Conservation (phyloP, 2,113 vertebrate genomes). For the Argyrosomus japonicus region DNA sequence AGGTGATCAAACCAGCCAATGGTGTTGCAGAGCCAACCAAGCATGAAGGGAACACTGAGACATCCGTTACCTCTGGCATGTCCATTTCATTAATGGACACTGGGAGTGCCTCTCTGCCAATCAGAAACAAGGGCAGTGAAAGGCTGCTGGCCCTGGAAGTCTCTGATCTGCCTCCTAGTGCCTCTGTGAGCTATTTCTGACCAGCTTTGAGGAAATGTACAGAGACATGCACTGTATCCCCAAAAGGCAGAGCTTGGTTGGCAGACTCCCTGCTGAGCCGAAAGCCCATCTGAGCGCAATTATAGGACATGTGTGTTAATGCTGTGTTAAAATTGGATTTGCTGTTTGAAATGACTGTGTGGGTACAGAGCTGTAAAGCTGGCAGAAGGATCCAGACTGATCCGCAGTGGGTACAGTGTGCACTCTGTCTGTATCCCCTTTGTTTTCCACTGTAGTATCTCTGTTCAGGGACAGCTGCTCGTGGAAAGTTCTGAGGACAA, state of each 20-base stretch:
- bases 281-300: constrained; percentile 49
- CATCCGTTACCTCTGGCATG: constrained; percentile 54
- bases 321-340: constrained; percentile 53
- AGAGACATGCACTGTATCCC: constrained; percentile 33
- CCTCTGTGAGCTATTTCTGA: constrained; percentile 53
- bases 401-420: constrained; percentile 44
- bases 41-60: constrained; percentile 31
- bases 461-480: constrained; percentile 58
- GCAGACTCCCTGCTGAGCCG: constrained; percentile 19
- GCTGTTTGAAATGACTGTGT: constrained; percentile 46
- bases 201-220: constrained; percentile 40
- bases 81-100: constrained; percentile 66
- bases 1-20: constrained; percentile 27
- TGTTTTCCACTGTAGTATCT: constrained; percentile 50
- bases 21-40: neutral
- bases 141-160: constrained; percentile 50
- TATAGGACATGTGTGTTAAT: constrained; percentile 31
- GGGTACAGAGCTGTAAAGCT: constrained; percentile 41
- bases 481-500: constrained; percentile 74
- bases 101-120: constrained; percentile 51
- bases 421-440: constrained; percentile 43
- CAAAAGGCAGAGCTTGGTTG: constrained; percentile 30
- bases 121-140: constrained; percentile 57
- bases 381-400: constrained; percentile 65
- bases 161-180: constrained; percentile 33